Base-by-base conservation (phyloP, 2,888 invertebrate species). In the Macrostomum cliftonense region DNA sequence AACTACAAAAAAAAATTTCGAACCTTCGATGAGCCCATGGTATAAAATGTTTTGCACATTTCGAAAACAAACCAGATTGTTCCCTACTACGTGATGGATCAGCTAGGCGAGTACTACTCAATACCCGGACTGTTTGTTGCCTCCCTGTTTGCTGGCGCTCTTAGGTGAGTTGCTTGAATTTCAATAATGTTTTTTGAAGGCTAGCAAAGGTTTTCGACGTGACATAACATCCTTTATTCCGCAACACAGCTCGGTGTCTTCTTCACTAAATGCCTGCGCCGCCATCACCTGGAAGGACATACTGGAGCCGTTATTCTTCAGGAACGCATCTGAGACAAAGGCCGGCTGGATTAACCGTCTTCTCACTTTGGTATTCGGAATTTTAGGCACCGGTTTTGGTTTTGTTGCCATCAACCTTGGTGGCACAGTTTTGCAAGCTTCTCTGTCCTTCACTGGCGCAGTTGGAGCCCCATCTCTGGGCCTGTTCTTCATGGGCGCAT, bases 401-500 rank as follows among this genome's bases (percentile, higher is more conserved):
- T 42, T 46, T 14, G 12, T 40, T 36, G 39, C 40, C 42, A 40
- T 21, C 7, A 38, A 21, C 16, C 39, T 46, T 13, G 40, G 46
- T 12, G 46, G 46, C 9, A 46, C 46, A 11, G 46, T 46, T 5
- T 2, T 46, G 13, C 28, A 61, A 60, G 60, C 60, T 7, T 59
- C 60, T 0, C 38, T 57, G 2, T 58, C 58, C 52, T 61, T 65
- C 50, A 59, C 61, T 1, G 64, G 64, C 4, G 63, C 64, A 4
- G 61, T 61, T 1, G 58, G 59, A 4, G 65, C 64, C 5, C 64
- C 65, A 5, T 50, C 59, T 5, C 57, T 63, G 0, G 65, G 65
- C 2, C 57, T 65, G 51, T 65, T 65, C 52, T 53, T 59, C 0
- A 56, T 65, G 1, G 65, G 64, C 2, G 62, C 59, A 1, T 57